Percentiles rank a stretch among this genome's conserved stretches.
These are phyloP conservation scores for Zapornia atra DNA, from an alignment of 2,113 vertebrate genomes.

Conservation along the genomic window DNA sequence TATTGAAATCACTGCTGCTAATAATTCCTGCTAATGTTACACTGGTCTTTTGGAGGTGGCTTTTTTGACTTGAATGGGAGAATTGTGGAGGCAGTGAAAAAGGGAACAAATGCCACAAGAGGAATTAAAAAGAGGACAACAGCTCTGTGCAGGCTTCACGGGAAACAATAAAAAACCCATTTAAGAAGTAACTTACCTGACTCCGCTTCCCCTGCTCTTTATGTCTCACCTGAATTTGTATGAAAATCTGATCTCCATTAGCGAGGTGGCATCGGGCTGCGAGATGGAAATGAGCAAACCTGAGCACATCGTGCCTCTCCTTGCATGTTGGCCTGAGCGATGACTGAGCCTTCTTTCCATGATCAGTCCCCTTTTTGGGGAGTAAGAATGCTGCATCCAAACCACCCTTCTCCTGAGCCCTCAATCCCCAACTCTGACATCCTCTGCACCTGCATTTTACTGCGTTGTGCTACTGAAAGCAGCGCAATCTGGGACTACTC, in stretches of 20 bases:
- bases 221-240: neutral
- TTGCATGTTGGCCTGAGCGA: fast-evolving
- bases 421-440: neutral
- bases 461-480: neutral
- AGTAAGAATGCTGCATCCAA: neutral
- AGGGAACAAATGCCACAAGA: conserved; percentile 31
- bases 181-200: conserved; percentile 40
- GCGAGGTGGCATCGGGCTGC: neutral
- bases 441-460: neutral
- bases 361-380: neutral
- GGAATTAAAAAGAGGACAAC: conserved; percentile 47
- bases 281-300: conserved; percentile 2
- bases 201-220: neutral
- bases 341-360: neutral
- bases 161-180: conserved; percentile 44
- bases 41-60: conserved; percentile 40
- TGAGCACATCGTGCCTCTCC: neutral
- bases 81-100: conserved; percentile 37
- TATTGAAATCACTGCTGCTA: conserved; percentile 64
- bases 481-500: neutral
- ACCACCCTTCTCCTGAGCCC: neutral
- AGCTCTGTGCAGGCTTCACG: neutral
- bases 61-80: conserved; percentile 40
- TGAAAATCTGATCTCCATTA: conserved; percentile 26
- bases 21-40: conserved; percentile 54